Percentiles rank a stretch among this genome's conserved stretches.
Evolutionary conservation across 2,113 vertebrate species (phyloP).

Genomic region (Oostethus manadensis): DNA sequence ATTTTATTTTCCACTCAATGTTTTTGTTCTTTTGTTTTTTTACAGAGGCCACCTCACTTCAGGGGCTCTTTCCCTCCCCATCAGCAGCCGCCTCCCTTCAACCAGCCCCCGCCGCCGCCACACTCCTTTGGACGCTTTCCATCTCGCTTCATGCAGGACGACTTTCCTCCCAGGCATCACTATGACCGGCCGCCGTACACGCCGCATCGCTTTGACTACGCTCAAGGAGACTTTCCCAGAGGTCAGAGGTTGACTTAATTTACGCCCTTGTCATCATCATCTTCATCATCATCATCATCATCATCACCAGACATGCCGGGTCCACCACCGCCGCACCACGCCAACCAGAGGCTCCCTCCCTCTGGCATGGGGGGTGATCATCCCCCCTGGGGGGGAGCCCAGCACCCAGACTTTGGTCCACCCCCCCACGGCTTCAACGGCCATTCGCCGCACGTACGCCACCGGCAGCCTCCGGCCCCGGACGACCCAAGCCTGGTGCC

Average conservation of each 20-base stretch:
- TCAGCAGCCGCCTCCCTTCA: conserved; percentile 94
- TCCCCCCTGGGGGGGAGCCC: conserved; percentile 87
- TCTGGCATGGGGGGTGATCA: conserved; percentile 85
- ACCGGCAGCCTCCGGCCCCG: conserved; percentile 82
- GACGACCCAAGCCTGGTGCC: conserved; percentile 96
- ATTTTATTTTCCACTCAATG: background rate
- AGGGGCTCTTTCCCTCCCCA: conserved; percentile 92
- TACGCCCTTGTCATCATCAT: background rate
- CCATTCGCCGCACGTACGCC: conserved; percentile 89
- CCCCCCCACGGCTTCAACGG: conserved; percentile 94
- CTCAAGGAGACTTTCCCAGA: conserved; percentile 85
- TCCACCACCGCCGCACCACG: conserved; percentile 93
- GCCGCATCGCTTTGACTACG: conserved; percentile 91
- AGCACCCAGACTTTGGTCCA: conserved; percentile 88
- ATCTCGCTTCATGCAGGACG: conserved; percentile 95
- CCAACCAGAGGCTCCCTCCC: conserved; percentile 88
- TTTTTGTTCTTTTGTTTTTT: background rate
- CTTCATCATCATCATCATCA: background rate
- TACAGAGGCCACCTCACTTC: conserved; percentile 89
- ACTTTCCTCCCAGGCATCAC: conserved; percentile 92
- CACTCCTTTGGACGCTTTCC: conserved; percentile 93
- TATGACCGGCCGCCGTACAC: conserved; percentile 89
- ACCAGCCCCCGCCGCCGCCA: conserved; percentile 91
- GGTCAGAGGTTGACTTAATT: background rate
- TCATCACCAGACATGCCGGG: conserved; percentile 80